Conservation (phyloP, 2,888 invertebrate species). For the Merodon equestris region DNA sequence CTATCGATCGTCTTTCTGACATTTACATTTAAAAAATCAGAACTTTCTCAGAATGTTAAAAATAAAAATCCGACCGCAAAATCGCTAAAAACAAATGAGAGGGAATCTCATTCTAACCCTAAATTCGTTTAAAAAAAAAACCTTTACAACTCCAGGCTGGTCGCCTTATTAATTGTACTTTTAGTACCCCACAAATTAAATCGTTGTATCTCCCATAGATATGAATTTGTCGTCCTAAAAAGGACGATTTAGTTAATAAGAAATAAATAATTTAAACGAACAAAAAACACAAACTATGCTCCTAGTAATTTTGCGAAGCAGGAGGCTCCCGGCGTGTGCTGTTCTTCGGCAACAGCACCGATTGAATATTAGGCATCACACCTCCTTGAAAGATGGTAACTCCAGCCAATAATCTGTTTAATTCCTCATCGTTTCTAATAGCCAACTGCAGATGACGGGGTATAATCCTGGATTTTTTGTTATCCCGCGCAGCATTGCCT, state of each 20-base stretch:
- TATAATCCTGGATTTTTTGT: constrained; percentile 81
- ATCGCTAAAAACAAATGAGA: too few species aligned
- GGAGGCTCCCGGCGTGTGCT: constrained; percentile 74
- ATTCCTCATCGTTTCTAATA: constrained; percentile 89
- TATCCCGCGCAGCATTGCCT: constrained; percentile 82
- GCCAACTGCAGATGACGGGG: constrained; percentile 88
- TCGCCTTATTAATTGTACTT: too few species aligned
- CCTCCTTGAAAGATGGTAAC: constrained; percentile 84
- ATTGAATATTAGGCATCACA: constrained; percentile 89
- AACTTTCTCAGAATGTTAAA: too few species aligned
- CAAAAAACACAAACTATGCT: too few species aligned
- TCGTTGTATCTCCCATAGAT: background rate
- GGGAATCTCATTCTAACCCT: too few species aligned
- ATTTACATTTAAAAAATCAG: too few species aligned
- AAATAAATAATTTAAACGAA: background rate
- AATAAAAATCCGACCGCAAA: too few species aligned
- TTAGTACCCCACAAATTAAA: too few species aligned
- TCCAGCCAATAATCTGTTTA: constrained; percentile 84
- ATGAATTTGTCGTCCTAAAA: constrained; percentile 11
- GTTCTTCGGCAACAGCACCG: constrained; percentile 87
- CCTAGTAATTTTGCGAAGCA: background rate
- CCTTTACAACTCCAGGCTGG: too few species aligned
- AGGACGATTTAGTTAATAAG: constrained; percentile 5
- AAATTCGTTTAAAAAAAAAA: too few species aligned
- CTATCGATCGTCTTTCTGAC: too few species aligned